Evolutionary conservation across 2,888 invertebrate species (phyloP).

Genomic region (Synanthedon vespiformis): DNA sequence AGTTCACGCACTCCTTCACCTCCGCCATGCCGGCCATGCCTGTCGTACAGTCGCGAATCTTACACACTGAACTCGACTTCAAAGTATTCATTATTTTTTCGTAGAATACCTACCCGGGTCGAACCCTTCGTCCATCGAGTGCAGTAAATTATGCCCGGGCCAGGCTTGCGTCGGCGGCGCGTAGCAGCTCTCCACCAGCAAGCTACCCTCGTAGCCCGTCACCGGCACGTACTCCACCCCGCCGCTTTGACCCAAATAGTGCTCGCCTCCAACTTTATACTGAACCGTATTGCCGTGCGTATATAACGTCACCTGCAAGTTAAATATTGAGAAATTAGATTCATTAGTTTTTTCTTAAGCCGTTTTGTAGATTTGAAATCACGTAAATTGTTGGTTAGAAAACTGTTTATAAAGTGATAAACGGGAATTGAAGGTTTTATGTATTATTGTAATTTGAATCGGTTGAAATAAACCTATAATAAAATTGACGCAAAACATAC

Average conservation of each 20-base stretch:
- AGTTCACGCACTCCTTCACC: slow-evolving; percentile 92
- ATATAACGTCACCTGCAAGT: slow-evolving; percentile 67
- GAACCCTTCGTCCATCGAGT: slow-evolving; percentile 57
- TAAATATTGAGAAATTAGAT: background rate
- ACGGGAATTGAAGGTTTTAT: too few relatives aligned
- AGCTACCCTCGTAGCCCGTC: slow-evolving; percentile 58
- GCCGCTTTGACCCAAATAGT: slow-evolving; percentile 40
- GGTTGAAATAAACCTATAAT: background rate
- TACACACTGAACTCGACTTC: too few relatives aligned
- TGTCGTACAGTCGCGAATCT: slow-evolving; percentile 8
- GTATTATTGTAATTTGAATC: background rate
- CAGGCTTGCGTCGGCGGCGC: slow-evolving; percentile 53
- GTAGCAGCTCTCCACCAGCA: slow-evolving; percentile 55
- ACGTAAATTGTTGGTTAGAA: too few relatives aligned
- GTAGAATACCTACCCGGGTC: slow-evolving; percentile 45
- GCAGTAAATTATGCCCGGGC: slow-evolving; percentile 49
- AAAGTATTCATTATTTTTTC: too few relatives aligned
- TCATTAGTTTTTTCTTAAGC: too few relatives aligned
- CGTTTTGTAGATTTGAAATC: too few relatives aligned
- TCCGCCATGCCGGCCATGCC: slow-evolving; percentile 69
- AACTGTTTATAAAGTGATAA: too few relatives aligned
- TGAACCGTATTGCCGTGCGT: slow-evolving; percentile 66
- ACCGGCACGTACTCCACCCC: slow-evolving; percentile 60
- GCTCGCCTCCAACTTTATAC: slow-evolving; percentile 63
- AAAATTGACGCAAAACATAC: slow-evolving; percentile 18